Base-by-base conservation (phyloP, 1,140 invertebrate species). In the Rhyzopertha dominica region DNA sequence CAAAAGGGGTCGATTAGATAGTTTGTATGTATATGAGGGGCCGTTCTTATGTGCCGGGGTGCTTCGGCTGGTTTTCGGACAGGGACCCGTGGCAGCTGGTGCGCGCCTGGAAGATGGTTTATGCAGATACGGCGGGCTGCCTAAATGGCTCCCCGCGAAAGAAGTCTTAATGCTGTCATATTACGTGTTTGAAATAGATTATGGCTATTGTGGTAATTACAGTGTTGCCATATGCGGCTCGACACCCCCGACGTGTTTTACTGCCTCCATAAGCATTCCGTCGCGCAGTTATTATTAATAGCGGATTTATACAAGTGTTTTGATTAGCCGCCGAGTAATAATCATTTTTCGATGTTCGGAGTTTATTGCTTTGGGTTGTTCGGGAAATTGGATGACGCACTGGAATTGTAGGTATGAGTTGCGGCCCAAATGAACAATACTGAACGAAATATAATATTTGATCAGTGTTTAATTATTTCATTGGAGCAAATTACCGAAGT, bases 101-200 rank as follows among this genome's bases (percentile, higher is more conserved):
- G 37, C 43, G 51, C 43, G 50, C 48, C 51, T 51, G 48, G 56
- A 58, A 52, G 53, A 59, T 60, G 47, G 58, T 57, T 60, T 58
- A 60, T 60, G 58, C 58, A 60, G 55, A 60, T 60, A 57, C 46
- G 51, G n/a, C n/a, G n/a, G n/a, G n/a, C 47, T 26, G 50, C 50
- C 53, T 56, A 58, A 61, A 61, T 54, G 56, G 55, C 53, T 52
- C 47, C 43, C 38, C 53, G 12, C 30, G 46, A 55, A 63, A 63
- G 59, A 63, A 63, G 58, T 62, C 61, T 59, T 63, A 63, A 63
- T 58, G 59, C 59, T 60, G 59, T 60, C 59, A 57, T 59, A 62
- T 62, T 63, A 63, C 61, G 61, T 63, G 61, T 63, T 58, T 47
- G 53, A 58, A 62, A 63, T 63, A 63, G 61, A 63, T 63, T 62